phyloP scores from a whole-genome alignment of 2,113 vertebrate genomes.

The Apistogramma diplotaenia region DNA sequence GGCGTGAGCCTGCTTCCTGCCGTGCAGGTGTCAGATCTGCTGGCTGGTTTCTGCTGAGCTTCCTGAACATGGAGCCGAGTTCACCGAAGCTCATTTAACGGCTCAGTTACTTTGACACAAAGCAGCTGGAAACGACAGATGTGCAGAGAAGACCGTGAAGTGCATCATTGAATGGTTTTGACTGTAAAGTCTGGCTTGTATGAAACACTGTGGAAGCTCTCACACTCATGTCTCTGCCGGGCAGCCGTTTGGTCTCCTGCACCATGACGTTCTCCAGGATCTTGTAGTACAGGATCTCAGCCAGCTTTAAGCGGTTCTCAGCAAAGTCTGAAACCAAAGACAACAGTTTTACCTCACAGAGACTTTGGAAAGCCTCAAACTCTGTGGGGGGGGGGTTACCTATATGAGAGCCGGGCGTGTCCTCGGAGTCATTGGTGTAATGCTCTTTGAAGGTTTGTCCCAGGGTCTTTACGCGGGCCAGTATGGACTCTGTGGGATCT shows the following conservation, averaged over 20 bases:
- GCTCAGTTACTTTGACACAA: too few relatives aligned
- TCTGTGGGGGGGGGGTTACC: too few relatives aligned
- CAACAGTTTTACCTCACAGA: neutral
- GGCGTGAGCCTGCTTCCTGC: too few relatives aligned
- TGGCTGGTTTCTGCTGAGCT: too few relatives aligned
- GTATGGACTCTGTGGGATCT: slow-evolving; percentile 83
- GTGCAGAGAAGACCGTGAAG: too few relatives aligned
- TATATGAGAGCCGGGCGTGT: slow-evolving; percentile 89
- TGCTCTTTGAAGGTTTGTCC: slow-evolving; percentile 87
- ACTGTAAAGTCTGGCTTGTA: too few relatives aligned
- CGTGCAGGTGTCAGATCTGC: too few relatives aligned
- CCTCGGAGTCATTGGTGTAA: slow-evolving; percentile 87
- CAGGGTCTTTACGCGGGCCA: slow-evolving; percentile 81
- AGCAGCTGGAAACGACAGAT: too few relatives aligned
- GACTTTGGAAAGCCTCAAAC: neutral
- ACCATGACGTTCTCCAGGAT: slow-evolving; percentile 91
- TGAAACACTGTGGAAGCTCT: slow-evolving; percentile 41
- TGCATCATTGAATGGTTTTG: too few relatives aligned
- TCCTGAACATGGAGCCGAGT: too few relatives aligned
- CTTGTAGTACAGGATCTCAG: slow-evolving; percentile 97
- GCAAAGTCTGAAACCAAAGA: slow-evolving; percentile 88
- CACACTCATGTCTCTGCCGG: slow-evolving; percentile 95
- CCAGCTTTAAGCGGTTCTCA: slow-evolving; percentile 90
- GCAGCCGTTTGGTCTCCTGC: slow-evolving; percentile 87
- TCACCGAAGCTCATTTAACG: too few relatives aligned